These are phyloP conservation scores for Neoascia interrupta DNA, from an alignment of 2,888 invertebrate species.

Conservation along the genomic window DNA sequence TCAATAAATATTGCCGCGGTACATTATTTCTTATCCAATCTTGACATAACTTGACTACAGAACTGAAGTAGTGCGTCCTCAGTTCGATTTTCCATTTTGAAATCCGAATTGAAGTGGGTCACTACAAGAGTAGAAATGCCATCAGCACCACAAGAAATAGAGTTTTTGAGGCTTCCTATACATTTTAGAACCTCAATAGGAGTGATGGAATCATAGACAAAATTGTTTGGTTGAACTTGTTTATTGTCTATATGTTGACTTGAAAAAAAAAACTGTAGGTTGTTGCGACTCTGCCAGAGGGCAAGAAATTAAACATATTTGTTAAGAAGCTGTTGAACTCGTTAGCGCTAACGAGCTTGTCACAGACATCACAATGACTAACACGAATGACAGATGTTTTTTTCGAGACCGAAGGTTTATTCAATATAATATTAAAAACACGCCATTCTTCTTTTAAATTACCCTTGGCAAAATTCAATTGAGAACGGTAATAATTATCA, in stretches of 20 bases:
- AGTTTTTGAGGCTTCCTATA: not conserved
- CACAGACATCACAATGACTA: too few species aligned
- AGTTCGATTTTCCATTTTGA: not conserved
- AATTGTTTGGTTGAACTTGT: not conserved
- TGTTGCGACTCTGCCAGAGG: not conserved
- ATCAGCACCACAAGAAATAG: not conserved
- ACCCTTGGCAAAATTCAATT: too few species aligned
- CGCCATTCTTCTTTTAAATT: too few species aligned
- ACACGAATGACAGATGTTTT: constrained; percentile 1
- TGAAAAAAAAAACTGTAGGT: constrained; percentile 1
- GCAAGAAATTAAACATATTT: constrained; percentile 1
- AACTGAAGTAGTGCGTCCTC: constrained; percentile 10
- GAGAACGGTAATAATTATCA: too few species aligned
- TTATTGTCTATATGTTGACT: not conserved
- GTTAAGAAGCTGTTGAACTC: constrained; percentile 25
- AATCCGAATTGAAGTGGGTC: too few species aligned
- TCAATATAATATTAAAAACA: constrained; percentile 1
- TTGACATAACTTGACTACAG: constrained; percentile 10
- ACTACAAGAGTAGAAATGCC: too few species aligned
- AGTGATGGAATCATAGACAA: too few species aligned
- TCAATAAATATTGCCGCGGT: not conserved
- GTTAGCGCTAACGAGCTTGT: constrained; percentile 2
- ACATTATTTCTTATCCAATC: not conserved
- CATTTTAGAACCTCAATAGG: not conserved
- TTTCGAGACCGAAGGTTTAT: constrained; percentile 6